Percentiles rank a stretch among this genome's conserved stretches.
Evolutionary conservation across 2,797 vertebrate genomes (phyloP).

Genomic region (Hyperoplus immaculatus): DNA sequence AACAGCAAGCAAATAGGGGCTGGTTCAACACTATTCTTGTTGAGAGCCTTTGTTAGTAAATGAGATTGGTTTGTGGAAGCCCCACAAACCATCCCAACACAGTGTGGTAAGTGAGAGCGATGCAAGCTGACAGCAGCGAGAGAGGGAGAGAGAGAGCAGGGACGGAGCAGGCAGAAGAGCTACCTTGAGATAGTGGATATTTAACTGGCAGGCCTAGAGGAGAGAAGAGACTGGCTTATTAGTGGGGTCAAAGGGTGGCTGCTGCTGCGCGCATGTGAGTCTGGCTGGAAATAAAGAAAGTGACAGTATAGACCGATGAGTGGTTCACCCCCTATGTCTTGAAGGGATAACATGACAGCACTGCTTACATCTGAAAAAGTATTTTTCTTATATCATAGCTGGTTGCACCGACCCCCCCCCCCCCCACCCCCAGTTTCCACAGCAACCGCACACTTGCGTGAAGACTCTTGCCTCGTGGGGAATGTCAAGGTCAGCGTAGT

Average conservation of each 20-base stretch:
- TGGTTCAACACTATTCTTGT: constrained; percentile 65
- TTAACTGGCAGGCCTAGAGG: constrained; percentile 88
- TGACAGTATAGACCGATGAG: not conserved
- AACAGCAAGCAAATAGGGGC: constrained; percentile 22
- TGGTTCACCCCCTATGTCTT: too few species aligned
- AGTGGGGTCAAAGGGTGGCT: constrained; percentile 46
- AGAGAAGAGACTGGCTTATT: constrained; percentile 80
- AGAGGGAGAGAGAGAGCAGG: constrained; percentile 37
- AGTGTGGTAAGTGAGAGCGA: constrained; percentile 53
- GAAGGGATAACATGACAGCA: constrained; percentile 1
- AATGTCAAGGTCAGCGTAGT: constrained; percentile 64
- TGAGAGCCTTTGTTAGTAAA: constrained; percentile 85
- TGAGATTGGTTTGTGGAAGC: constrained; percentile 82
- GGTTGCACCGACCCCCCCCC: constrained; percentile 11
- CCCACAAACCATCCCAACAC: constrained; percentile 79
- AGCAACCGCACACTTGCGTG: constrained; percentile 60
- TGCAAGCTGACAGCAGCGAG: constrained; percentile 48
- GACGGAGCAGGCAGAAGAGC: constrained; percentile 72
- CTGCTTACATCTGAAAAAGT: constrained; percentile 15
- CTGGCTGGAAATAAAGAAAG: constrained; percentile 2
- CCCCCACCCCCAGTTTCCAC: constrained; percentile 71
- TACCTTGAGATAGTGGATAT: constrained; percentile 90
- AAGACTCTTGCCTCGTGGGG: constrained; percentile 46
- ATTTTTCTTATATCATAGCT: constrained; percentile 55
- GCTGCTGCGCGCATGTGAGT: constrained; percentile 23